Conservation (phyloP, 2,113 vertebrate genomes). For the Channa argus region DNA sequence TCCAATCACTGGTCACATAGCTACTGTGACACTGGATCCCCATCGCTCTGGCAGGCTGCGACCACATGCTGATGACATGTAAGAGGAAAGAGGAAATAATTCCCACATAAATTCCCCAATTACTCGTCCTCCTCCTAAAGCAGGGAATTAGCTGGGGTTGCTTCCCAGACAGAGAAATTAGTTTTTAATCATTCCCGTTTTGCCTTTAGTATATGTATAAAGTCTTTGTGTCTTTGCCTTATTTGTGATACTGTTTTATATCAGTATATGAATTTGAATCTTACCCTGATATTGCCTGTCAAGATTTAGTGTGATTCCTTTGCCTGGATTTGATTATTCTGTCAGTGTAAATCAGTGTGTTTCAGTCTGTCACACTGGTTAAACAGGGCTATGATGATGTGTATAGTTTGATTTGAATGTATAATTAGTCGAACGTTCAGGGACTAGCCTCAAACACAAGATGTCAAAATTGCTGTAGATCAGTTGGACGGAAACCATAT, state of each 20-base stretch:
- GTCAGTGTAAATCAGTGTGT: slow-evolving; percentile 16
- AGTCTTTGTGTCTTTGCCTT: slow-evolving; percentile 34
- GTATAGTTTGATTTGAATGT: slow-evolving; percentile 33
- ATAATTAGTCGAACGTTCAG: slow-evolving; percentile 25
- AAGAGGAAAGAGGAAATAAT: slow-evolving; percentile 28
- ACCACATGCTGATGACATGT: slow-evolving; percentile 84
- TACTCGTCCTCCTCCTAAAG: not conserved
- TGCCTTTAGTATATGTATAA: slow-evolving; percentile 23
- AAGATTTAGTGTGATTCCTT: slow-evolving; percentile 3
- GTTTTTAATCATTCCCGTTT: slow-evolving; percentile 50
- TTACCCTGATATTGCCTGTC: slow-evolving; percentile 32
- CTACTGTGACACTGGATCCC: slow-evolving; percentile 74
- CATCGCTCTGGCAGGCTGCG: slow-evolving; percentile 56
- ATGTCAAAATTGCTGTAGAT: not conserved
- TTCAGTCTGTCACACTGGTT: slow-evolving; percentile 7
- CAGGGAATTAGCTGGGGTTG: slow-evolving; percentile 27
- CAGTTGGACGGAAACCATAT: not conserved
- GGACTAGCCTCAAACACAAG: slow-evolving; percentile 27
- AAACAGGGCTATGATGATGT: slow-evolving; percentile 21
- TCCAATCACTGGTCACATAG: slow-evolving; percentile 74
- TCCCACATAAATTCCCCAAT: slow-evolving; percentile 3
- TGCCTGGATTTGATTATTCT: slow-evolving; percentile 29
- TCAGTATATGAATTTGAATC: slow-evolving; percentile 42
- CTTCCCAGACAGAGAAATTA: slow-evolving; percentile 47
- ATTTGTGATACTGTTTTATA: slow-evolving; percentile 62